Evolutionary conservation across 1,140 invertebrate species (phyloP), one percentile per base, ranked within the genome.

Genomic region (Zeugodacus cucurbitae): DNA sequence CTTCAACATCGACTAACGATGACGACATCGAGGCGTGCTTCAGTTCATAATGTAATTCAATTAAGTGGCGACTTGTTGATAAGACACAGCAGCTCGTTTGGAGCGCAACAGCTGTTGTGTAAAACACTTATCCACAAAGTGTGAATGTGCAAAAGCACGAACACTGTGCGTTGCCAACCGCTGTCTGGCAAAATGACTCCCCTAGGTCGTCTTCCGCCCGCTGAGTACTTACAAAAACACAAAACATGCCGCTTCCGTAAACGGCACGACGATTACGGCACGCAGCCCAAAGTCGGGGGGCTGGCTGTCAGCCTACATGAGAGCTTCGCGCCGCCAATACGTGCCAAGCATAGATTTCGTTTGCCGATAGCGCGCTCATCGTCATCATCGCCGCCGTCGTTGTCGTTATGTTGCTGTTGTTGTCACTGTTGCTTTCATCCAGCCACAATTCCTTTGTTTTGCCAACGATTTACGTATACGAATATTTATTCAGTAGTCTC

Each of bases 21-120:
- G 20, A 48, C 74, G 26, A 26, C 37, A 82, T n/a, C 41, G 22
- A 82, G 20, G 37, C 41, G 20, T 82, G 34, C 41, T 7, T 17
- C 67, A 82, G 37, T 26, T 48, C 74, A 82, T 82, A 82, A 82
- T 82, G 74, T 82, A 82, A 82, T 82, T 82, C 41, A 82, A 48
- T 82, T 82, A 82, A 48, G 41, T 82, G 41, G 41, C 37, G 41
- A 82, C 74, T 48, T 82, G 74, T 82, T 82, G 74, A 82, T 82
- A 82, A 82, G 74, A 17, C 74, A 82, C 74, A 82, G 34, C n/a
- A n/a, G 74, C 22, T 29, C 41, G 74, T 48, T 82, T 82, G 22
- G 37, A 82, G 74, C 26, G 74, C 74, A 82, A 82, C 74, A 82
- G 74, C n/a, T 82, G 74, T n/a, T 41, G 10, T 82, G 41, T 82